Evolutionary conservation across 2,113 vertebrate species (phyloP), one percentile per base, ranked within the genome.

Genomic region (Xenopus tropicalis): DNA sequence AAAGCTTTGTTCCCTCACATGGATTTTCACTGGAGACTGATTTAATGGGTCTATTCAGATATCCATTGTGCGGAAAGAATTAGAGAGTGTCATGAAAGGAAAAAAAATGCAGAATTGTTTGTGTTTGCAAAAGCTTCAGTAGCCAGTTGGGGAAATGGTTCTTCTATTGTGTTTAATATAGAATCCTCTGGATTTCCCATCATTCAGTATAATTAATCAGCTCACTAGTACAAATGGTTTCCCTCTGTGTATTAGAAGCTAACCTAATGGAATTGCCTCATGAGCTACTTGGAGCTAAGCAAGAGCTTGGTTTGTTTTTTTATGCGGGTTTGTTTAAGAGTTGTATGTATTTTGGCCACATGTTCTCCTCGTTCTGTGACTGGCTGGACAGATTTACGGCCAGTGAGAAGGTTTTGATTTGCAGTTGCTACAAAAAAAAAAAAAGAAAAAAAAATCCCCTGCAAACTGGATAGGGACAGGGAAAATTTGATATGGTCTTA

Each of bases 181-280:
- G 52, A 77, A 75, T 78, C 75, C 75, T 81, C 71, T 80, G 66
- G 74, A 66, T 46, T 70, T 70, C 29, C 79, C 66, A 20, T 85
- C 72, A 48, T 16, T 51, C 25, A 46, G 43, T 24, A 67, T 64
- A 80, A 80, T 71, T 7, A 17, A 61, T 1, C 16, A 29, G 46
- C 52, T 37, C 29, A 20, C 73, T 74, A 14, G 52, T 25, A 62
- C 65, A 70, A 46, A 9, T 61, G 48, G 7, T 59, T 9, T 20
- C 14, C 72, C 64, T 68, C 24, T 1, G 78, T 1, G 0, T 10
- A 14, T 72, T 78, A 71, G 81, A 83, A 81, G 71, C 66, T n/a
- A 3, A 44, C 75, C 71, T 37, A 52, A n/a, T 63, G 43, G 24
- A 76, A 23, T 54, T 43, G 61, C 64, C 67, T 74, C 71, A 65